Evolutionary conservation across 1,140 invertebrate species (phyloP).

Genomic region (Drusus annulatus): DNA sequence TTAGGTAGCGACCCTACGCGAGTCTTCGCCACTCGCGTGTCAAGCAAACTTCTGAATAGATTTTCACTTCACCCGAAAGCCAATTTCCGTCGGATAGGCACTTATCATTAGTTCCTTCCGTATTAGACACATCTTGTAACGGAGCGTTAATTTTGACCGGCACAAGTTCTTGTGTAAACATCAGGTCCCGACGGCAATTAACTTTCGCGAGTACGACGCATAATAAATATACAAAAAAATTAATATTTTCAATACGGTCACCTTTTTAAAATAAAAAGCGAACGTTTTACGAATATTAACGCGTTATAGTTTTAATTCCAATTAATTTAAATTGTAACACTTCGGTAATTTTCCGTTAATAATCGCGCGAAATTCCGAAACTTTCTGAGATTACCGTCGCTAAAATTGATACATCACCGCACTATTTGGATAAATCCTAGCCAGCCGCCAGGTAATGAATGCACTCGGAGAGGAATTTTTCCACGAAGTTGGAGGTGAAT

Average conservation of each 20-base stretch:
- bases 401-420: slow-evolving; percentile 18
- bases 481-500: slow-evolving; percentile 43
- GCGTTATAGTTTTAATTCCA: no score
- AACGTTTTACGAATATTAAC: not conserved
- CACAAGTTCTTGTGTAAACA: not conserved
- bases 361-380: not conserved
- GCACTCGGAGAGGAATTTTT: slow-evolving; percentile 17
- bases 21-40: slow-evolving; percentile 24
- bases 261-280: not conserved
- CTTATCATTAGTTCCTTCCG: no score
- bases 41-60: slow-evolving; percentile 24
- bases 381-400: not conserved
- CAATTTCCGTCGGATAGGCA: slow-evolving; percentile 14
- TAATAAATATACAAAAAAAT: not conserved
- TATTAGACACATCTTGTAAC: no score
- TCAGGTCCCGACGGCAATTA: slow-evolving; percentile 26
- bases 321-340: not conserved
- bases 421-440: slow-evolving; percentile 21
- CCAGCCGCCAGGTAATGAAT: not conserved
- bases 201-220: not conserved
- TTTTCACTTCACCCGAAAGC: slow-evolving; percentile 34
- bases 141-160: no score
- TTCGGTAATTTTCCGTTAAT: not conserved
- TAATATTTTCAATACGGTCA: not conserved
- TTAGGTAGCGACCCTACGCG: not conserved